Base-by-base conservation (phyloP, 2,797 vertebrate species). In the Phrynocephalus guinanensis region DNA sequence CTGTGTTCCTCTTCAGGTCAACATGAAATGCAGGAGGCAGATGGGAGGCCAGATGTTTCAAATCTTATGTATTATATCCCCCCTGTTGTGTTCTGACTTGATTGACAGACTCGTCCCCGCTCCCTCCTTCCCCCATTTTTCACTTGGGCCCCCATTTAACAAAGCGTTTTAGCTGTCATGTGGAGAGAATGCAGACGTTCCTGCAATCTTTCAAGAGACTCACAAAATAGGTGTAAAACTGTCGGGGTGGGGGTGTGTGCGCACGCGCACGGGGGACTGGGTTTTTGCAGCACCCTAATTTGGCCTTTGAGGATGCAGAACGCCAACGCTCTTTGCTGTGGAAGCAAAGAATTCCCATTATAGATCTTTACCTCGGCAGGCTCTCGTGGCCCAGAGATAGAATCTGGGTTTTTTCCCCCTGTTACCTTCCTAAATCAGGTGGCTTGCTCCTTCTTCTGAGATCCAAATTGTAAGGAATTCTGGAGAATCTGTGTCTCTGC, bases 181-280 rank as follows among this genome's bases (percentile, higher is more conserved):
- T 68, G 0, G 88, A 83, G 87, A 82, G 89, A 91, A 91, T 81
- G 82, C 4, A 0, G 5, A 83, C 60, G 86, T 88, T 79, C 88
- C 87, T 20, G 0, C 87, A 86, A 93, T 93, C 92, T 95, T 95
- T 89, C 87, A 89, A 86, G 92, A 82, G 87, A 63, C 2, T 33
- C 87, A 82, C 79, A 78, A 78, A 87, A 78, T 67, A 8, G 84
- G 44, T 15, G 75, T 92, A 88, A 92, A 92, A 91, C 87, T 78
- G 86, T 90, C 91, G 88, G 52, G 52, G 52, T 11, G 88, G 2
- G 38, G 1, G 38, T 3, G 38, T 3, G 38, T 3, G 38, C 38
- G 38, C 38, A 44, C 3, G 5, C 3, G 38, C 38, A 44, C 38
- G 92, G 93, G 88, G 79, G 79, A 24, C 0, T 63, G 75, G 48